Evolutionary conservation across 2,113 vertebrate genomes (phyloP).

Genomic region (Hyaena hyaena): DNA sequence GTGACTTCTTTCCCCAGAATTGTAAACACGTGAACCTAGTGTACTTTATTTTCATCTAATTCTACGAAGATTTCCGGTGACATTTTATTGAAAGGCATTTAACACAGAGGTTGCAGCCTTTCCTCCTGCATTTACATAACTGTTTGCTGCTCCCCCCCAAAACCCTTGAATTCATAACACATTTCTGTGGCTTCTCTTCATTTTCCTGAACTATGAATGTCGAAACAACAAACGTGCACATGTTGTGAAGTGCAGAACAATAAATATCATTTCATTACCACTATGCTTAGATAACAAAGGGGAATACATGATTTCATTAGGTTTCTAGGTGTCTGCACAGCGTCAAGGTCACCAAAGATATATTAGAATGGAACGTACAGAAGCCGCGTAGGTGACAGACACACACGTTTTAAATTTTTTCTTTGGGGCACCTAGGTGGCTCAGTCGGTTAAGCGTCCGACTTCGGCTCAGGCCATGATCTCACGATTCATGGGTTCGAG

Average conservation of each 20-base stretch:
- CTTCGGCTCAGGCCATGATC: too few species aligned
- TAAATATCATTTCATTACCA: slow-evolving; percentile 35
- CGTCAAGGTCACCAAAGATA: slow-evolving; percentile 41
- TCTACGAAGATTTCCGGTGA: slow-evolving; percentile 8
- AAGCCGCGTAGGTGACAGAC: background rate
- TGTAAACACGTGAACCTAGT: background rate
- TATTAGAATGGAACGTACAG: background rate
- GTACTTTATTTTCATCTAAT: slow-evolving; percentile 28
- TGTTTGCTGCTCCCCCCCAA: background rate
- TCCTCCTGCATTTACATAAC: background rate
- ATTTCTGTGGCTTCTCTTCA: background rate
- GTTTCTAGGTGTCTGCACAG: slow-evolving; percentile 9
- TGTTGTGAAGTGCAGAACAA: slow-evolving; percentile 21
- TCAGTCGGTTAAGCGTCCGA: too few species aligned
- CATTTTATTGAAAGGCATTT: background rate
- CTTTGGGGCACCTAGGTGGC: too few species aligned
- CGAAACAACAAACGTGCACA: background rate
- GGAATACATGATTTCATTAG: background rate
- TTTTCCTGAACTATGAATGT: slow-evolving; percentile 11
- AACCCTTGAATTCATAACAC: background rate
- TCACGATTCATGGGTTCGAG: too few species aligned
- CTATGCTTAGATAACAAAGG: background rate
- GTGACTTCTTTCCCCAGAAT: background rate
- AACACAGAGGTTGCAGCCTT: background rate
- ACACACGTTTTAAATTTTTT: background rate